Percentiles rank a stretch among this genome's conserved stretches.
These are phyloP conservation scores for Orthonychiurus folsomi DNA, from an alignment of 2,888 invertebrate species.

Conservation along the genomic window DNA sequence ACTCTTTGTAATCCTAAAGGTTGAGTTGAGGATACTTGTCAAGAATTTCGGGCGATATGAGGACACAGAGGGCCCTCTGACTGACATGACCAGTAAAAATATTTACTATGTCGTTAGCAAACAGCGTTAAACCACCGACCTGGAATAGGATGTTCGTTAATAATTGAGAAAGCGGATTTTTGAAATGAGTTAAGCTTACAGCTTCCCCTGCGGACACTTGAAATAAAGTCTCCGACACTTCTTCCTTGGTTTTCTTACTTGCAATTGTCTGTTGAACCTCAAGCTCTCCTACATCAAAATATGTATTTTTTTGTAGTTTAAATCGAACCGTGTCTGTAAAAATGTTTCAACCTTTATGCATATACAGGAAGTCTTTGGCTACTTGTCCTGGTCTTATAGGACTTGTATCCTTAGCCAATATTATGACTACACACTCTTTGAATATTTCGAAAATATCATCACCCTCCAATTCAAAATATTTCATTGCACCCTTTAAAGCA, in stretches of 20 bases:
- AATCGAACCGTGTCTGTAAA: no score
- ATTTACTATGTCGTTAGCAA: constrained; percentile 3
- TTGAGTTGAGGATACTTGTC: background rate
- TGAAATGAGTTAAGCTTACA: background rate
- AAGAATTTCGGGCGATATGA: constrained; percentile 1
- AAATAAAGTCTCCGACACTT: constrained; percentile 10
- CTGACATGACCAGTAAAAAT: constrained; percentile 11
- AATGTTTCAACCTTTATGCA: no score
- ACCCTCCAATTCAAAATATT: background rate
- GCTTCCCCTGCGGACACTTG: background rate
- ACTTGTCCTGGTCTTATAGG: background rate
- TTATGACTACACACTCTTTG: background rate
- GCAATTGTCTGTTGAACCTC: constrained; percentile 5
- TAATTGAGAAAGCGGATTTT: background rate
- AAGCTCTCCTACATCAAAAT: constrained; percentile 18
- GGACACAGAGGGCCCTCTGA: background rate
- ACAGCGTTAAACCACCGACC: constrained; percentile 11
- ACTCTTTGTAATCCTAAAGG: background rate
- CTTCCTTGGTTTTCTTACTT: background rate
- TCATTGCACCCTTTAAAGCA: background rate
- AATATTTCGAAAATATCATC: background rate
- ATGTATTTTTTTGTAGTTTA: no score
- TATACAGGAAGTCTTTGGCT: constrained; percentile 1
- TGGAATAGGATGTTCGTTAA: constrained; percentile 3
- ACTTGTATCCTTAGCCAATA: background rate